These are phyloP conservation scores for Heliconius ismenius DNA, from an alignment of 2,888 invertebrate species.

Conservation along the genomic window DNA sequence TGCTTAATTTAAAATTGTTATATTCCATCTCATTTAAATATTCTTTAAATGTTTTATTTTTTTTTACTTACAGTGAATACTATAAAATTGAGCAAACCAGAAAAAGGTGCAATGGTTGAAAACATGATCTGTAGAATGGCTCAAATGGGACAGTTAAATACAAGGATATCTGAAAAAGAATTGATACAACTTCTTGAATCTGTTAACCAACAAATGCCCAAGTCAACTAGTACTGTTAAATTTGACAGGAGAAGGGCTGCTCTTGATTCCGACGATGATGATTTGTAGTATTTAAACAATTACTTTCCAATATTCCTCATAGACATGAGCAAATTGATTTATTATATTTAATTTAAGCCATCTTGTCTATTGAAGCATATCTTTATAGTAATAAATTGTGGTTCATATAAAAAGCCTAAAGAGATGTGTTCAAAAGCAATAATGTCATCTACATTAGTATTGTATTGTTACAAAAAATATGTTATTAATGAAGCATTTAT, in stretches of 20 bases:
- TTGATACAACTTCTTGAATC: constrained; percentile 92
- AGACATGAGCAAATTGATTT: constrained; percentile 1
- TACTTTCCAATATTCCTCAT: neutral
- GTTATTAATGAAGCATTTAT: constrained; percentile 11
- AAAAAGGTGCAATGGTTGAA: constrained; percentile 97
- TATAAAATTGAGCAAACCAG: constrained; percentile 95
- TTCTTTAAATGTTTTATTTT: neutral
- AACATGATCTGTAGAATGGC: constrained; percentile 97
- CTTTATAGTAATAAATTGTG: constrained; percentile 17
- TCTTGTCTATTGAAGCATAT: constrained; percentile 17
- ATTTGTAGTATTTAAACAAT: constrained; percentile 42
- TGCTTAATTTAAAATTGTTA: neutral
- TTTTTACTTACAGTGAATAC: constrained; percentile 89
- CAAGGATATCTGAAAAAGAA: constrained; percentile 92
- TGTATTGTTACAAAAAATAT: neutral
- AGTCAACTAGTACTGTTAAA: constrained; percentile 90
- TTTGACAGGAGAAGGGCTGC: constrained; percentile 95
- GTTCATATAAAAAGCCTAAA: neutral
- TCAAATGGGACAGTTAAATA: constrained; percentile 92
- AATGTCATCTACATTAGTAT: neutral
- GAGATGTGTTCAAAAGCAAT: constrained; percentile 14
- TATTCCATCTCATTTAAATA: neutral
- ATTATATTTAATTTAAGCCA: neutral
- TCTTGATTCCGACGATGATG: constrained; percentile 92
- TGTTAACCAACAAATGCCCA: constrained; percentile 92